These are phyloP conservation scores for Limnodromus scolopaceus DNA, from an alignment of 2,797 vertebrate species.

Conservation along the genomic window DNA sequence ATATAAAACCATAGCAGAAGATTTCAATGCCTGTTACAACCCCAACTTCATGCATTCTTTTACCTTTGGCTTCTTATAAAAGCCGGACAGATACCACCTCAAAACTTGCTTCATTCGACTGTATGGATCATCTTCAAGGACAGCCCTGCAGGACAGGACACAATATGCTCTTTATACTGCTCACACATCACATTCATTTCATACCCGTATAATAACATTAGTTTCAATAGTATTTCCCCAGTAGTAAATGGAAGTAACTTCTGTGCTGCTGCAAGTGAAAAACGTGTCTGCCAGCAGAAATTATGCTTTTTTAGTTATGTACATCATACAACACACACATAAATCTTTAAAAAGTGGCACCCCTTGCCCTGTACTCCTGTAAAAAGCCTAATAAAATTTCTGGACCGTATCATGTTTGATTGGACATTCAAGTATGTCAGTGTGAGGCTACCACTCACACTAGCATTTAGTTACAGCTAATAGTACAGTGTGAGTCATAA, in stretches of 20 bases:
- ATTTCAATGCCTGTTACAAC: neutral
- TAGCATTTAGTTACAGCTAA: neutral
- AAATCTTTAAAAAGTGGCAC: neutral
- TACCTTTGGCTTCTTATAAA: constrained; percentile 99
- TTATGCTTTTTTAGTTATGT: rapidly evolving
- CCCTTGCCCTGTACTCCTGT: neutral
- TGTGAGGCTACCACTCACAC: neutral
- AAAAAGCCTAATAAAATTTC: neutral
- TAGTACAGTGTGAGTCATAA: neutral
- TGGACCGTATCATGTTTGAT: neutral
- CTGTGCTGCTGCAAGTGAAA: neutral
- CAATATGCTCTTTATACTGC: neutral
- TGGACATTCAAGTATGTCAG: neutral
- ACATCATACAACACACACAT: neutral
- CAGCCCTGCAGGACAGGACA: constrained; percentile 79
- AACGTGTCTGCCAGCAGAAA: neutral
- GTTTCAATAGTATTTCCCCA: neutral
- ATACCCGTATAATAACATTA: neutral
- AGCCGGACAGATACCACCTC: constrained; percentile 96
- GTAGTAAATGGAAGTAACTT: neutral
- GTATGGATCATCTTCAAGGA: constrained; percentile 87
- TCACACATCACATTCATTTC: neutral
- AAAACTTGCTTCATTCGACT: constrained; percentile 93
- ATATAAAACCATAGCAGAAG: neutral
- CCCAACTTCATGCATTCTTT: neutral